Base-by-base conservation (phyloP, 2,113 vertebrate genomes). In the Oriolus oriolus region DNA sequence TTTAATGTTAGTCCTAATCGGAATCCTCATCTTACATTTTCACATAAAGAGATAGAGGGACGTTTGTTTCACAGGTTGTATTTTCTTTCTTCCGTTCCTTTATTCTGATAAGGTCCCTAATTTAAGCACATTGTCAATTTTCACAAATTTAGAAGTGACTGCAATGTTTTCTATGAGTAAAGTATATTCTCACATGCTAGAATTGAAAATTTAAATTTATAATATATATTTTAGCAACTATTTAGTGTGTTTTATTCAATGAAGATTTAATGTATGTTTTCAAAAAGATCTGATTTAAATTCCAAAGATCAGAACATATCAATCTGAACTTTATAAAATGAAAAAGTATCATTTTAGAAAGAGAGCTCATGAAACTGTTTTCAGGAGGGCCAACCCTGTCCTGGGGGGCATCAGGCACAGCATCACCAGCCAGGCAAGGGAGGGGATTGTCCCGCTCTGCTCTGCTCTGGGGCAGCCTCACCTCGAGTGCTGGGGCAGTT, bases 371-470 rank as follows among this genome's bases (percentile, higher is more conserved):
- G 27, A 41, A 84, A 52, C 8, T 41, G 1, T 70, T 70, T 84
- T 23, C 63, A 23, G 16, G 45, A 68, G 37, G 31, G 22, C 17
- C 9, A 68, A 1, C 14, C 3, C 1, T 66, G 44, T 42, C 26
- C 44, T 50, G 31, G 13, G 8, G 31, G 0, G 8, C 9, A 52
- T 12, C 27, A 68, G 33, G 31, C 8, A 7, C 44, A 59, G 21
- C 52, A 59, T 22, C 0, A 0, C 35, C 53, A 52, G 31, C 14
- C 0, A 0, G 45, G n/a, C 41, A 56, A 56, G 41, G 11, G 23
- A 60, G 14, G 33, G 27, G 15, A 68, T 22, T 68, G 63, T 86
- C 33, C 45, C 0, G 1, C 37, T 77, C 53, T 59, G 31, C 53
- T 37, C 37, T 44, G 84, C 4, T 1, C 31, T 59, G 63, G 27